Evolutionary conservation across 2,113 vertebrate species (phyloP).

Genomic region (Myotis davidii): DNA sequence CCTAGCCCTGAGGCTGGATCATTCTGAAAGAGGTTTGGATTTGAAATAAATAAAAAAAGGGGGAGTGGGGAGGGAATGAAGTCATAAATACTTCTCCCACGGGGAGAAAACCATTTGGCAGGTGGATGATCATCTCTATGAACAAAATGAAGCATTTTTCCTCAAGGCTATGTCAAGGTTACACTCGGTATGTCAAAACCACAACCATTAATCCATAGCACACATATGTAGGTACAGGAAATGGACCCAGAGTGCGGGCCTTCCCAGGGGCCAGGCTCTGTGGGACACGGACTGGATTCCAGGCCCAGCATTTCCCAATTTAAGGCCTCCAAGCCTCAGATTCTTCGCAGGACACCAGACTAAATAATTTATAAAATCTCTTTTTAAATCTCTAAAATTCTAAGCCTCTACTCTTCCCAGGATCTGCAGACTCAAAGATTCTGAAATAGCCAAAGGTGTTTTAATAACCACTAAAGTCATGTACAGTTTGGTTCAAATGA

Average conservation of each 20-base stretch:
- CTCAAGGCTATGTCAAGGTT: slow-evolving; percentile 38
- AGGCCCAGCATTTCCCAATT: neutral
- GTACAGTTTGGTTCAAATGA: neutral
- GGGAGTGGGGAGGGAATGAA: neutral
- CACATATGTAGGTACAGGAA: neutral
- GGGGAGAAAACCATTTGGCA: neutral
- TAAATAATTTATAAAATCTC: neutral
- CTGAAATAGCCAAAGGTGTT: neutral
- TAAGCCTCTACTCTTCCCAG: neutral
- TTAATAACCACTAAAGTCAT: neutral
- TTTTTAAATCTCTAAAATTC: neutral
- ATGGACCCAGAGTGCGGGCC: neutral
- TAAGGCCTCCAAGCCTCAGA: neutral
- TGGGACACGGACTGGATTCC: fast-evolving
- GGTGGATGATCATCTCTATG: neutral
- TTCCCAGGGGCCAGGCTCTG: neutral
- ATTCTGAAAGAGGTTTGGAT: slow-evolving; percentile 33
- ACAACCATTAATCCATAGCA: neutral
- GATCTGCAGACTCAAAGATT: neutral
- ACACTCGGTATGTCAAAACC: neutral
- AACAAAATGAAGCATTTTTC: neutral
- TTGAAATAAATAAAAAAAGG: neutral
- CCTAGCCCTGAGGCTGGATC: slow-evolving; percentile 1
- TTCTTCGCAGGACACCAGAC: neutral
- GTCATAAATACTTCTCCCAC: slow-evolving; percentile 51